Evolutionary conservation across 2,888 invertebrate species (phyloP), one percentile per base, ranked within the genome.

Genomic region (Orchesellides sinensis): DNA sequence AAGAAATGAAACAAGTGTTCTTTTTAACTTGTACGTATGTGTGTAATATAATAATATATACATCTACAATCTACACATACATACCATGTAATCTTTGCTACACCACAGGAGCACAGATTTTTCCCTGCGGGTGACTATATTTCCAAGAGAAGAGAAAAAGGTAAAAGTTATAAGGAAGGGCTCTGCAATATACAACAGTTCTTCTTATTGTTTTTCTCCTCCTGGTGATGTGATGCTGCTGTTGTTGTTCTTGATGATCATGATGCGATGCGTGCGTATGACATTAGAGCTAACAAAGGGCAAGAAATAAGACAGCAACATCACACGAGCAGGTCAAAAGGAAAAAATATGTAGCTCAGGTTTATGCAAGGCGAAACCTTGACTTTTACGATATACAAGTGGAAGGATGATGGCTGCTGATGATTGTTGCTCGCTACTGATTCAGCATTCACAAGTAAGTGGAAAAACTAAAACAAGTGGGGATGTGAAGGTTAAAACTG

Each of bases 31-130:
- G 27, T 65, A 40, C 59, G 70, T 79, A 79, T 54, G 49, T 63
- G 63, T 65, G 65, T 63, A 45, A 45, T 70, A 45, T 59, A 32
- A n/a, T n/a, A n/a, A n/a, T n/a, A n/a, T n/a, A 23, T 6, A 14
- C 40, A 63, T 45, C n/a, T n/a, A n/a, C n/a, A n/a, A n/a, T n/a
- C n/a, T n/a, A 65, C 23, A 65, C 23, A 17, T 59, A 59, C 12
- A 3, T 23, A 69, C 70, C 70, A 79, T 79, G 52, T 63, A 66
- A 72, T 80, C 80, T 72, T 23, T 80, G 72, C 32, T 56, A 72
- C 80, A 72, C 80, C 72, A 52, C 72, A 72, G 80, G 80, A 80
- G 72, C 80, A 72, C 52, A 72, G 80, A 80, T 80, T 80, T 80
- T 72, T 72, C 63, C 80, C 72, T 70, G 72, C 72, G 47, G 80